Base-by-base conservation (phyloP, 2,888 invertebrate species). In the Drosophila kanekoi region DNA sequence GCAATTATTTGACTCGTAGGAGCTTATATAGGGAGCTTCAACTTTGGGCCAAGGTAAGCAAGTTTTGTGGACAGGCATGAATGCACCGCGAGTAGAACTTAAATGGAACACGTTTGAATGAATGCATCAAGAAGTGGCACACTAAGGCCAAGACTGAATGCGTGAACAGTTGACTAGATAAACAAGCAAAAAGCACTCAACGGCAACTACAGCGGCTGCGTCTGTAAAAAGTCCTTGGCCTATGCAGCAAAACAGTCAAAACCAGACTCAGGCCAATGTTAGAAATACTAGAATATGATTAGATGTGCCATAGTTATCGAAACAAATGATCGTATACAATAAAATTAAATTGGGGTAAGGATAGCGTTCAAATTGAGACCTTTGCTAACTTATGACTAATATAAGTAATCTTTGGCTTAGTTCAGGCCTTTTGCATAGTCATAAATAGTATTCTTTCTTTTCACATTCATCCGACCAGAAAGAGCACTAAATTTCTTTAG, bases 101-200 rank as follows among this genome's bases (percentile, higher is more conserved):
- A 16, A 78, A 67, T 61, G 71, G 75, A 75, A 60, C 54, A 65
- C 59, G 66, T 77, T 67, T 79, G 70, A 67, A 52, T 77, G 79
- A 79, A 75, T 79, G 76, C 63, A 57, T 65, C 35, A 18, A 43
- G 44, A 57, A 41, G 54, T 18, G 47, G 41, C 20, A 13, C 66
- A 43, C 53, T n/a, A 13, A 40, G 47, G 32, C 54, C 51, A 32
- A 69, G 72, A 68, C 61, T 72, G 62, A 72, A 81, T 65, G 72
- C 56, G 44, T 62, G 56, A 69, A 70, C 82, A 76, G 77, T 79
- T 73, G 63, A 67, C 80, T 82, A 63, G 33, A 47, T 57, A 79
- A 79, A 73, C 61, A 62, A 73, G 70, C 56, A 56, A 41, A 72
- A 59, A 60, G 60, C 68, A 63, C 56, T 37, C 33, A 49, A 60